Conservation (phyloP, 2,113 vertebrate species). For the Oryzias javanicus region DNA sequence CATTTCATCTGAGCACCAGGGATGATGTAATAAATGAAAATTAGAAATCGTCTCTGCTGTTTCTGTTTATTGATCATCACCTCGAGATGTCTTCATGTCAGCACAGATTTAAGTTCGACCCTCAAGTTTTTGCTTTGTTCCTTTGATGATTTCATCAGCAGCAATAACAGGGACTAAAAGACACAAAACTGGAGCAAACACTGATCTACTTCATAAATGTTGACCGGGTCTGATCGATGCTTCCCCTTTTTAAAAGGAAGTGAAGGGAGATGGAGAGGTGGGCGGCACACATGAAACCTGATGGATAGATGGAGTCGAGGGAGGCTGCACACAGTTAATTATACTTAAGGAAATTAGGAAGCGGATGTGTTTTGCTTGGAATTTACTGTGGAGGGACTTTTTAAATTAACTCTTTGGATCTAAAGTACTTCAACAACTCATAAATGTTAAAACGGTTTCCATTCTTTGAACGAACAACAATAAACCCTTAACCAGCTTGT, state of each 20-base stretch:
- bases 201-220: constrained; percentile 2
- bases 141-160: background rate
- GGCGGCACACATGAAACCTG: constrained; percentile 51
- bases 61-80: constrained; percentile 10
- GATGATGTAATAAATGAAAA: constrained; percentile 16
- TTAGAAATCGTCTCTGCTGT: constrained; percentile 11
- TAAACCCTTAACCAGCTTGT: too few species aligned
- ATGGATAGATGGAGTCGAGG: constrained; percentile 46
- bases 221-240: constrained; percentile 46
- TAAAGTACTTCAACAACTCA: constrained; percentile 15
- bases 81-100: background rate
- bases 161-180: constrained; percentile 3
- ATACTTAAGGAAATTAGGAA: constrained; percentile 49
- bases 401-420: constrained; percentile 35
- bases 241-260: constrained; percentile 36
- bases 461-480: too few species aligned
- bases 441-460: too few species aligned
- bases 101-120: background rate
- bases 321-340: constrained; percentile 58
- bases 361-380: background rate
- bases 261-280: constrained; percentile 35
- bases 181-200: constrained; percentile 7
- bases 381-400: constrained; percentile 15
- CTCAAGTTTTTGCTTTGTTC: background rate
- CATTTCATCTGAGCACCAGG: background rate